Evolutionary conservation across 2,888 invertebrate genomes (phyloP), one percentile per base, ranked within the genome.

Genomic region (Sussaba pulchella): DNA sequence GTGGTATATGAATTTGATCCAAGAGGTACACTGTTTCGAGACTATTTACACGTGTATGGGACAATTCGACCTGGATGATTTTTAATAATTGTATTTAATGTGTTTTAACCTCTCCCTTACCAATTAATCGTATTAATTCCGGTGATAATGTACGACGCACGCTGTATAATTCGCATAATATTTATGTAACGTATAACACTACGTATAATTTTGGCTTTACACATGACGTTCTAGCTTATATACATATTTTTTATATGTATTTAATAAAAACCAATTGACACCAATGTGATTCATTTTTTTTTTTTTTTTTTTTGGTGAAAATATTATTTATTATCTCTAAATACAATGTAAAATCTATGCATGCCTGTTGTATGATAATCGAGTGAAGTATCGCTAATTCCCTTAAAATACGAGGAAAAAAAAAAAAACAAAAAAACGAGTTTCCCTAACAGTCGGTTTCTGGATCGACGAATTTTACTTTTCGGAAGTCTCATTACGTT

Each of bases 181-280:
- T 70, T 64, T 43, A 82, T 70, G 70, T 82, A 81, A 78, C 67
- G 43, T 57, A 36, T 67, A 50, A 80, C 70, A 78, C 81, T 72
- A 81, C 75, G 82, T 87, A 88, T 88, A 84, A 88, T 88, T 89
- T 90, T 86, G 87, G 88, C 87, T 92, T 90, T 89, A 89, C 86
- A 89, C 85, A 88, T 85, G 85, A 89, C 88, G 87, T 82, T 91
- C 89, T 91, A 90, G 90, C 87, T 90, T 89, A 90, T 91, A 92
- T 87, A 92, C 89, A 91, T 91, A 92, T 92, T 91, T 92, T 92
- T 91, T 91, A 91, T 91, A 91, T 90, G 89, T 91, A 91, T 91
- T 91, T 92, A 92, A 92, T 91, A 91, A 92, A 91, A 88, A 88
- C 84, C 83, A 24, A 85, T 83, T 83, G 82, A 84, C 70, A 67